Percentiles rank a stretch among this genome's conserved stretches.
Evolutionary conservation across 2,888 invertebrate species (phyloP).

Genomic region (Drosophila hamatofila): DNA sequence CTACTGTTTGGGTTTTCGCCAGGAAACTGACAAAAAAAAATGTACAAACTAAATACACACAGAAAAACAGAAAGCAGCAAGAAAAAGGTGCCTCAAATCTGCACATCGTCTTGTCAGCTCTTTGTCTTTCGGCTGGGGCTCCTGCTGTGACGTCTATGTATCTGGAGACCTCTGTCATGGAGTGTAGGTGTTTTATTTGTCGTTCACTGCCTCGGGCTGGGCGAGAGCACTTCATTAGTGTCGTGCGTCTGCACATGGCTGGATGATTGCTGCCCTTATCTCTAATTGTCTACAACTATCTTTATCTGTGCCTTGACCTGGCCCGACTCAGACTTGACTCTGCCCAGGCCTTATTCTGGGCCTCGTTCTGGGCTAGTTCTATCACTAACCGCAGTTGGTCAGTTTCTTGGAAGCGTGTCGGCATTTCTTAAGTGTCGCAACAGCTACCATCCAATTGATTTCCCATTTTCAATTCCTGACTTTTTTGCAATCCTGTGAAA

Average conservation of each 20-base stretch:
- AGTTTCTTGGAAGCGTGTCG: slow-evolving; percentile 64
- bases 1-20: slow-evolving; percentile 71
- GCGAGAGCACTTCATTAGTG: slow-evolving; percentile 75
- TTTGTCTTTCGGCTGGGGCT: slow-evolving; percentile 20
- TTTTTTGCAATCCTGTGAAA: slow-evolving; percentile 5
- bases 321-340: background rate
- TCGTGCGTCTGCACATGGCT: slow-evolving; percentile 55
- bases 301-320: background rate
- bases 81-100: slow-evolving; percentile 18
- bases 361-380: slow-evolving; percentile 8
- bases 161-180: slow-evolving; percentile 15
- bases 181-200: slow-evolving; percentile 75
- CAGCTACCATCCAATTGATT: slow-evolving; percentile 57
- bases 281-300: slow-evolving; percentile 14
- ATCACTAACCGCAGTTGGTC: slow-evolving; percentile 78
- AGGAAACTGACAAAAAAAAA: background rate
- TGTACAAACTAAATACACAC: background rate
- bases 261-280: slow-evolving; percentile 22
- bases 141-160: slow-evolving; percentile 36
- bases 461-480: slow-evolving; percentile 39
- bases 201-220: slow-evolving; percentile 5
- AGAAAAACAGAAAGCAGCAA: background rate
- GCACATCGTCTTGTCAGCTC: slow-evolving; percentile 24
- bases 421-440: slow-evolving; percentile 56
- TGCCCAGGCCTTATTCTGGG: background rate